These are phyloP conservation scores for Vidua chalybeata DNA, from an alignment of 2,113 vertebrate species.

Conservation along the genomic window DNA sequence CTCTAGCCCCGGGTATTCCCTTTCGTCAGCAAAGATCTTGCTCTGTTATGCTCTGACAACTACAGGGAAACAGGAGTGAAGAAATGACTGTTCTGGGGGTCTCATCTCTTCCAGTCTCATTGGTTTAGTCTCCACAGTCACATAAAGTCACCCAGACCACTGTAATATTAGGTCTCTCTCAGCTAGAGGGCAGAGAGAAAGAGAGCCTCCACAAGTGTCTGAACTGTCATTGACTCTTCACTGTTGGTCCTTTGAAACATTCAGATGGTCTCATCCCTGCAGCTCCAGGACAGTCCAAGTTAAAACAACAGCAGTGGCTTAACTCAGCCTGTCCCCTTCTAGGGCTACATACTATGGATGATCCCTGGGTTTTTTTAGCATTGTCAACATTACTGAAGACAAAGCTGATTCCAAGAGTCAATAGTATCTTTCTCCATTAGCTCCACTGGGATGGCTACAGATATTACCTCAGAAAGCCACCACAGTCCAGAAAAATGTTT, in stretches of 20 bases:
- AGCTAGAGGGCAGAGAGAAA: not conserved
- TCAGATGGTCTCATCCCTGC: not conserved
- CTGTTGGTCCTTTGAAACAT: not conserved
- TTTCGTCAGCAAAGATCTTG: not conserved
- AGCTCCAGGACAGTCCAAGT: not conserved
- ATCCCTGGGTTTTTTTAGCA: not conserved
- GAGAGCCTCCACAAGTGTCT: not conserved
- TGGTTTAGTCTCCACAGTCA: not conserved
- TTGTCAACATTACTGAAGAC: not conserved
- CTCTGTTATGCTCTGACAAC: not conserved
- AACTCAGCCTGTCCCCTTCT: not conserved
- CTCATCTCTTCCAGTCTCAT: not conserved
- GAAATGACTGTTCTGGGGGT: not conserved
- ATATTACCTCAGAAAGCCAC: conserved; percentile 1
- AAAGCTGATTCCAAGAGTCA: not conserved
- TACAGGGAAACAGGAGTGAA: not conserved
- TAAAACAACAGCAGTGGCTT: not conserved
- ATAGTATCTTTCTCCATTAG: not conserved
- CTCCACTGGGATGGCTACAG: not conserved
- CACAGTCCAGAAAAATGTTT: not conserved
- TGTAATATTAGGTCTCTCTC: not conserved
- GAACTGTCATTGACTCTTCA: not conserved
- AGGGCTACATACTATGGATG: not conserved
- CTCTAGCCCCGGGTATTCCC: not conserved
- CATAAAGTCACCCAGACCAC: not conserved